Conservation (phyloP, 2,888 invertebrate genomes). For the Megamerina dolium region DNA sequence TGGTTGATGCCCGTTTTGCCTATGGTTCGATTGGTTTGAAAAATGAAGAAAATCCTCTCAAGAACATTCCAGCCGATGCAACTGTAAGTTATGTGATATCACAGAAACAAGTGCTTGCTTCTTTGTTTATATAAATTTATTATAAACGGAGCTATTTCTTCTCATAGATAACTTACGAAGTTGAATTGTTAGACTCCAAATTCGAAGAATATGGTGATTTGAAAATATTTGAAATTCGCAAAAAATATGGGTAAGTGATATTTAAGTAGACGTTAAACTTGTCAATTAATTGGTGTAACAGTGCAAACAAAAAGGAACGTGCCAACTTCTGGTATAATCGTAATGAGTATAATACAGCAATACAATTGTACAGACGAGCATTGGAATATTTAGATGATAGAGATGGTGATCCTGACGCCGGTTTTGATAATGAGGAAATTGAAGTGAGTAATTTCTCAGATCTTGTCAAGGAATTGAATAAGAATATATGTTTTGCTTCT, state of each 20-base stretch:
- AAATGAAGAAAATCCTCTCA: slow-evolving; percentile 51
- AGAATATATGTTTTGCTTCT: neutral
- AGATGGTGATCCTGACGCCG: slow-evolving; percentile 59
- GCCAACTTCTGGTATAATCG: slow-evolving; percentile 90
- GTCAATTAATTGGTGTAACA: slow-evolving; percentile 32
- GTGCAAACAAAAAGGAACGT: slow-evolving; percentile 70
- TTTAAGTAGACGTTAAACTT: neutral
- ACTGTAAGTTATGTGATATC: too few species aligned
- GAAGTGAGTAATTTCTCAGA: slow-evolving; percentile 24
- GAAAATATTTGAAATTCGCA: slow-evolving; percentile 61
- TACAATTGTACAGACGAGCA: slow-evolving; percentile 81
- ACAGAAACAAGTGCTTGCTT: neutral
- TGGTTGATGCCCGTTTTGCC: slow-evolving; percentile 72
- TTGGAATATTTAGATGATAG: slow-evolving; percentile 73
- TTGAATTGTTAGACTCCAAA: slow-evolving; percentile 64
- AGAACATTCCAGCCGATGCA: slow-evolving; percentile 57
- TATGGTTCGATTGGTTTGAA: slow-evolving; percentile 70
- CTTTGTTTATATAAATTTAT: neutral
- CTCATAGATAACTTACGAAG: slow-evolving; percentile 53
- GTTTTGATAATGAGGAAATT: slow-evolving; percentile 50
- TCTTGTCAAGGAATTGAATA: neutral
- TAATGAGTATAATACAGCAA: slow-evolving; percentile 71
- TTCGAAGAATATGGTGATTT: slow-evolving; percentile 64
- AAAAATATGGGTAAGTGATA: slow-evolving; percentile 64
- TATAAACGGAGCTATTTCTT: slow-evolving; percentile 31